Conservation (phyloP, 2,888 invertebrate species). For the Chydorus sphaericus region DNA sequence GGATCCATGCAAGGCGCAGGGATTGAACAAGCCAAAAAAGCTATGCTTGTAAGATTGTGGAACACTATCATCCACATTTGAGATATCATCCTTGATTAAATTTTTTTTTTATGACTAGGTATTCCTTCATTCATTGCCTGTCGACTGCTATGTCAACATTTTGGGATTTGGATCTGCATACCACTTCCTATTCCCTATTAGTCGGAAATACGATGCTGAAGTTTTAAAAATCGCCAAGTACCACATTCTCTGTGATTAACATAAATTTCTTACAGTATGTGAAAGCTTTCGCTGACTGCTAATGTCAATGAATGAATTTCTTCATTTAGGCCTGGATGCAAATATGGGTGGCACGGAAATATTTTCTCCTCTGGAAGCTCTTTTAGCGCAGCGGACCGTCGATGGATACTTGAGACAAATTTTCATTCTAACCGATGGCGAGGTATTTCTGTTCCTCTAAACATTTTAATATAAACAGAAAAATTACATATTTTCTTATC, state of each 20-base stretch:
- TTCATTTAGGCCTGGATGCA: constrained; percentile 23
- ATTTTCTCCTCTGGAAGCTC: constrained; percentile 22
- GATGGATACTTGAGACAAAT: constrained; percentile 24
- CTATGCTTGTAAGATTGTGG: constrained; percentile 22
- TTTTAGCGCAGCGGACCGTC: constrained; percentile 20
- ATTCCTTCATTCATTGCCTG: constrained; percentile 27
- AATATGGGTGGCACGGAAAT: constrained; percentile 28
- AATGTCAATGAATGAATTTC: constrained; percentile 3
- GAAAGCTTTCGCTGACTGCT: not conserved
- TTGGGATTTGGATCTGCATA: constrained; percentile 28
- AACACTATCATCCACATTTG: not conserved
- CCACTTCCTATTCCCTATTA: constrained; percentile 23
- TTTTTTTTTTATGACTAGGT: constrained; percentile 20
- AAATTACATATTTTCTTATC: too few species aligned
- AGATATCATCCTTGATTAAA: not conserved
- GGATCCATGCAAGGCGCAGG: constrained; percentile 29
- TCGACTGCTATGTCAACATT: constrained; percentile 29
- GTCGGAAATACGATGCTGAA: constrained; percentile 22
- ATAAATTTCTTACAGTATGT: not conserved
- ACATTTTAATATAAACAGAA: too few species aligned
- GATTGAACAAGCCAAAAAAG: constrained; percentile 20
- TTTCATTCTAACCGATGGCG: constrained; percentile 29
- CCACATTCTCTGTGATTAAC: constrained; percentile 8
- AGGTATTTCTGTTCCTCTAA: constrained; percentile 21
- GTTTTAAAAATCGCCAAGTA: constrained; percentile 20